Evolutionary conservation across 2,888 invertebrate species (phyloP).

Genomic region (Subacronicta megacephala): DNA sequence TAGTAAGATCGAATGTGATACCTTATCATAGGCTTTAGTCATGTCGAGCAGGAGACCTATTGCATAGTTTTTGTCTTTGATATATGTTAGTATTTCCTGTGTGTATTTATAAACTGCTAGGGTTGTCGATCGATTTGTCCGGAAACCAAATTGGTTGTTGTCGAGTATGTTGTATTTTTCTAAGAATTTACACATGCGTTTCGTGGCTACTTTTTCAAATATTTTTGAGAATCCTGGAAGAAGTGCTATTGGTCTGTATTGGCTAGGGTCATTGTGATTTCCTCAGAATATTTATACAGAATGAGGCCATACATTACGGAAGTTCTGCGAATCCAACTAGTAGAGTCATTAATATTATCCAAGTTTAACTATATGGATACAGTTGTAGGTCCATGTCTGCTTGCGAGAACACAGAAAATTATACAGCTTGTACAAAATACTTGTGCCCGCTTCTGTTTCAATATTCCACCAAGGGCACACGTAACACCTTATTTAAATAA

Average conservation of each 20-base stretch:
- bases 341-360: no score
- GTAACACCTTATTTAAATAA: no score
- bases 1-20: not conserved
- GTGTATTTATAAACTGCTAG: not conserved
- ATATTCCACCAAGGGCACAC: no score
- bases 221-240: conserved; percentile 10
- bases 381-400: no score
- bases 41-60: not conserved
- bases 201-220: not conserved
- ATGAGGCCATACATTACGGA: no score
- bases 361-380: no score
- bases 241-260: not conserved
- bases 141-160: not conserved
- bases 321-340: no score
- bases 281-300: no score
- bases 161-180: conserved; percentile 1
- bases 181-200: not conserved
- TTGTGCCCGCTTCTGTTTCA: no score
- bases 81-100: not conserved
- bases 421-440: no score
- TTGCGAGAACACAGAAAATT: no score
- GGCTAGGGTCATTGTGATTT: not conserved
- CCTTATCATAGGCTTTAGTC: not conserved
- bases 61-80: not conserved
- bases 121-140: not conserved